Percentiles rank a stretch among this genome's conserved stretches.
Evolutionary conservation across 2,797 vertebrate species (phyloP).

Genomic region (Coranthus polyacanthus): DNA sequence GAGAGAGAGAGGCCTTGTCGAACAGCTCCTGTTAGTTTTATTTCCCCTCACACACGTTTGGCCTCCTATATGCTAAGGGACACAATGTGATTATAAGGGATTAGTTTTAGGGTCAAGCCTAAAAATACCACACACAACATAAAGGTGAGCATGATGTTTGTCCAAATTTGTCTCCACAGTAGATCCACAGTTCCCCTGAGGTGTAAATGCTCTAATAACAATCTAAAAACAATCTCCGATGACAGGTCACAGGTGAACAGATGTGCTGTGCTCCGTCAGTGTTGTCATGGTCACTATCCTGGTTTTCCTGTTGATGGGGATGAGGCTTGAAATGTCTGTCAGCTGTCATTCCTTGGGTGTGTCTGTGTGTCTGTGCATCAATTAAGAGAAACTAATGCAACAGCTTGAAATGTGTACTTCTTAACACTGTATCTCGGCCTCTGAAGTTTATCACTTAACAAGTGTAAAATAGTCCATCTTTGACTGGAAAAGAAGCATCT

Average conservation of each 20-base stretch:
- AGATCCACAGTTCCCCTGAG: background rate
- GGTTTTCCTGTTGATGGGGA: background rate
- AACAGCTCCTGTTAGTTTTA: conserved; percentile 25
- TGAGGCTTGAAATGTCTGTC: background rate
- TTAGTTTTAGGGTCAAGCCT: conserved; percentile 29
- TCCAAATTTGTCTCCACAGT: background rate
- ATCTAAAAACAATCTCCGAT: background rate
- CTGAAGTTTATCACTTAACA: too few species aligned
- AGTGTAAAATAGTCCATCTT: too few species aligned
- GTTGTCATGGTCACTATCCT: conserved; percentile 60
- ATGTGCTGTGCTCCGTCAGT: background rate
- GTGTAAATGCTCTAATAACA: conserved; percentile 16
- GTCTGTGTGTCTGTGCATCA: background rate
- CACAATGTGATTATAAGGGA: conserved; percentile 55
- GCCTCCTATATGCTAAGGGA: conserved; percentile 32
- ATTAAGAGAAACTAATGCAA: background rate
- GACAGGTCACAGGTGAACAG: conserved; percentile 16
- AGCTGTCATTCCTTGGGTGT: background rate
- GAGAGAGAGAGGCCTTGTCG: conserved; percentile 5
- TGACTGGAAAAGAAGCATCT: too few species aligned
- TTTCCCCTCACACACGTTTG: conserved; percentile 14
- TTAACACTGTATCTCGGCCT: too few species aligned
- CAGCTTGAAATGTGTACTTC: background rate
- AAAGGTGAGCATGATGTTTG: conserved; percentile 12
- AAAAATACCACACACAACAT: conserved; percentile 37